phyloP scores from a whole-genome alignment of 2,797 vertebrate genomes.

The Aplochiton taeniatus region DNA sequence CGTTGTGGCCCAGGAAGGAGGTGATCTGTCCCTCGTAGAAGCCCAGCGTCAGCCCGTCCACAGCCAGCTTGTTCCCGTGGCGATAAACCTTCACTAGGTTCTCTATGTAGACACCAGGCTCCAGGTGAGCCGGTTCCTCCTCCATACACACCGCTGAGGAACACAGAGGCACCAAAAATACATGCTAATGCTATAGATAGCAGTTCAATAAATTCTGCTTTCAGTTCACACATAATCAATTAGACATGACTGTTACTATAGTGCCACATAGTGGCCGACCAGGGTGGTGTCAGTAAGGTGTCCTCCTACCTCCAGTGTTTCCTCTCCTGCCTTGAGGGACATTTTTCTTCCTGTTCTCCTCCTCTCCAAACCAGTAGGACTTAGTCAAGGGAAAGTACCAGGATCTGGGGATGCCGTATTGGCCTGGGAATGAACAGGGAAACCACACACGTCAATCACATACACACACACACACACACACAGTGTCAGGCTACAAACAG shows the following conservation, averaged over 20 bases:
- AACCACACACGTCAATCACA: no score
- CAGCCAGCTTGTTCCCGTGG: slow-evolving; percentile 92
- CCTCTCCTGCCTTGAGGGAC: slow-evolving; percentile 76
- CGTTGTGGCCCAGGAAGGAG: slow-evolving; percentile 96
- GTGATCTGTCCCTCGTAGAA: slow-evolving; percentile 98
- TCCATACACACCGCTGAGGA: slow-evolving; percentile 85
- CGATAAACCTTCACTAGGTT: slow-evolving; percentile 96
- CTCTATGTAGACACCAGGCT: slow-evolving; percentile 93
- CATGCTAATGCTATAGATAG: no score
- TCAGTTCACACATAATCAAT: no score
- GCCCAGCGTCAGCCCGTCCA: slow-evolving; percentile 90
- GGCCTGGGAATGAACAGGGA: slow-evolving; percentile 86
- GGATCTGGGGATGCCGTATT: slow-evolving; percentile 92
- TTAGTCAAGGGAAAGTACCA: slow-evolving; percentile 97
- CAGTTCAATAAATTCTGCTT: no score
- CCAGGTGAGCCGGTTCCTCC: slow-evolving; percentile 88
- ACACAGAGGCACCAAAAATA: slow-evolving; percentile 21
- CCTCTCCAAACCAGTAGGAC: slow-evolving; percentile 94
- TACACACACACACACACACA: not conserved
- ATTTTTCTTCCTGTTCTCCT: slow-evolving; percentile 74
- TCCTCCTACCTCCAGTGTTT: slow-evolving; percentile 82
- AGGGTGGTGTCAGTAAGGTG: no score
- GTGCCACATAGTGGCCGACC: no score
- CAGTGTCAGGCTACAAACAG: no score
- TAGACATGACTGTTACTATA: no score